These are phyloP conservation scores for Triplophysa dalaica DNA, from an alignment of 2,113 vertebrate genomes.

Conservation along the genomic window DNA sequence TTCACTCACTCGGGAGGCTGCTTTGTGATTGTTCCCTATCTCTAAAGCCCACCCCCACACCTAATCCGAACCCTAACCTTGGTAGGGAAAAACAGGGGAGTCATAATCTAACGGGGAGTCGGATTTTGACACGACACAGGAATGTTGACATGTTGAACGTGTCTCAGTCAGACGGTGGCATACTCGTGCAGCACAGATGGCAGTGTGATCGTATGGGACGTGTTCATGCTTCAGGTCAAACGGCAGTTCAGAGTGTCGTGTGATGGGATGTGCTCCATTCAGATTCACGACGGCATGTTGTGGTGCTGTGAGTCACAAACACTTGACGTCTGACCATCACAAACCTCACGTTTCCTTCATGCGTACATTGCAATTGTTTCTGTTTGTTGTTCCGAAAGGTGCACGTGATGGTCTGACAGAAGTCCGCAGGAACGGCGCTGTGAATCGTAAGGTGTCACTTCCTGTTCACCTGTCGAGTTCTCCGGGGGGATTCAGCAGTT, in stretches of 20 bases:
- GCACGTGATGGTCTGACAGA: conserved; percentile 75
- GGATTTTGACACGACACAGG: too few species aligned
- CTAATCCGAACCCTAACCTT: too few species aligned
- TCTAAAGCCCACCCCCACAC: too few species aligned
- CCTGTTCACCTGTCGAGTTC: conserved; percentile 63
- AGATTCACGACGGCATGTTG: conserved; percentile 66
- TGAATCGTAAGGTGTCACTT: conserved; percentile 68
- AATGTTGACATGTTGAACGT: background rate
- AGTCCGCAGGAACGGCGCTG: conserved; percentile 67
- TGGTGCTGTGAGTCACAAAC: conserved; percentile 89
- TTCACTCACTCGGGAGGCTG: too few species aligned
- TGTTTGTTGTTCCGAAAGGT: conserved; percentile 67
- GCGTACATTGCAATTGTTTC: background rate
- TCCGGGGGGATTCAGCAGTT: conserved; percentile 67
- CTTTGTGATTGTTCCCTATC: too few species aligned
- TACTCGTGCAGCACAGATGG: conserved; percentile 93
- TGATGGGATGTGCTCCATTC: conserved; percentile 76
- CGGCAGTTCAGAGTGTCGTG: conserved; percentile 77
- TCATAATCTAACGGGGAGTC: too few species aligned
- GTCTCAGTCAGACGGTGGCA: conserved; percentile 69
- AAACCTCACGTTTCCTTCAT: too few species aligned
- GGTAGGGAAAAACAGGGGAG: too few species aligned
- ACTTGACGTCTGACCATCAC: background rate
- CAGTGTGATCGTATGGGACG: conserved; percentile 85
- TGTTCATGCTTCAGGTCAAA: conserved; percentile 81